Evolutionary conservation across 2,113 vertebrate species (phyloP).

Genomic region (Eretmochelys imbricata): DNA sequence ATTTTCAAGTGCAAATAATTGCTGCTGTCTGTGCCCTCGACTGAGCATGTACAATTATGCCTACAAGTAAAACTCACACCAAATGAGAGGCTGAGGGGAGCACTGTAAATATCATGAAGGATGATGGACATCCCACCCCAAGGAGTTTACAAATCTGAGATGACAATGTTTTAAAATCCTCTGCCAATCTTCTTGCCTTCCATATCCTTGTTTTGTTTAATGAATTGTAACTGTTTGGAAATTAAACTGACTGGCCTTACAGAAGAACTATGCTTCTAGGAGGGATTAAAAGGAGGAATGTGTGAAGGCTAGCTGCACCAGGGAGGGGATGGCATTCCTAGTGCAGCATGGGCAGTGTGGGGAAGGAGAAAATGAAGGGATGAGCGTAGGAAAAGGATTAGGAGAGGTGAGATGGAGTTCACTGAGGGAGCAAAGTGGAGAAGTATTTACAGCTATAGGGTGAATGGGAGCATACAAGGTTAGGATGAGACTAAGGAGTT

Average conservation of each 20-base stretch:
- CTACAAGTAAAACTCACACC: neutral
- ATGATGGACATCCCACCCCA: neutral
- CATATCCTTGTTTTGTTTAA: neutral
- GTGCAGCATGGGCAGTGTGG: neutral
- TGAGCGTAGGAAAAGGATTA: neutral
- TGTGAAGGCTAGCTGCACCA: neutral
- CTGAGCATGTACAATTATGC: neutral
- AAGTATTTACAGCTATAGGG: neutral
- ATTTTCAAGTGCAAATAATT: neutral
- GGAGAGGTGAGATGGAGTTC: neutral
- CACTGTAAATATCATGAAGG: neutral
- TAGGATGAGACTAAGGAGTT: neutral
- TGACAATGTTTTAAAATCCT: neutral
- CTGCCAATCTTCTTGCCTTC: neutral
- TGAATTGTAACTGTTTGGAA: neutral
- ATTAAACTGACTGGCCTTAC: neutral
- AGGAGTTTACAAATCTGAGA: neutral
- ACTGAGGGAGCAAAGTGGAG: neutral
- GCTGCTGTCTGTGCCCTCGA: neutral
- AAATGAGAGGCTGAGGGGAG: neutral
- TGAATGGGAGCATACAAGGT: neutral
- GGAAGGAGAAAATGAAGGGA: neutral
- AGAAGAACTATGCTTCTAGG: neutral
- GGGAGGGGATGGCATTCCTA: neutral
- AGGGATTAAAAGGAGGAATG: neutral